These are phyloP conservation scores for Plutella xylostella DNA, from an alignment of 2,888 invertebrate species.

Conservation along the genomic window DNA sequence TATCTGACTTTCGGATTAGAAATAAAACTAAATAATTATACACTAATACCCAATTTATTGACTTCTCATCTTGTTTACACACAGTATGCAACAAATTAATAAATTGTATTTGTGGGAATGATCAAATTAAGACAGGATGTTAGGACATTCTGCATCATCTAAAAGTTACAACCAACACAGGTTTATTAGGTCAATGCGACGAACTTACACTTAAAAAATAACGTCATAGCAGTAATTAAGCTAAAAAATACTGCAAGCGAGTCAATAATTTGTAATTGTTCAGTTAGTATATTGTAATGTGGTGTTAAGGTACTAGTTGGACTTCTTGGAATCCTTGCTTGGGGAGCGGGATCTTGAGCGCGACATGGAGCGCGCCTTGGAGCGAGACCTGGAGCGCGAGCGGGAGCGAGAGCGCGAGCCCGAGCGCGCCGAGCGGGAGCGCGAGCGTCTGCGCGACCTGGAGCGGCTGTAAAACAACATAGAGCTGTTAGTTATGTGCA, in stretches of 20 bases:
- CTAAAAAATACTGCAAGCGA: background rate
- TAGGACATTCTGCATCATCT: no score
- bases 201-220: slow-evolving; percentile 5
- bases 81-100: slow-evolving; percentile 22
- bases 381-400: slow-evolving; percentile 57
- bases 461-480: slow-evolving; percentile 68
- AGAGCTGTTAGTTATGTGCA: no score
- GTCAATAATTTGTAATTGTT: background rate
- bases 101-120: slow-evolving; percentile 49
- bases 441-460: slow-evolving; percentile 63
- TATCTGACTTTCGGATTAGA: no score
- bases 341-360: slow-evolving; percentile 60
- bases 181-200: no score
- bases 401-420: slow-evolving; percentile 54
- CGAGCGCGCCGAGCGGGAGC: slow-evolving; percentile 37
- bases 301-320: slow-evolving; percentile 31
- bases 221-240: background rate
- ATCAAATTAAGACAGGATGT: slow-evolving; percentile 22
- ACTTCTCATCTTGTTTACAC: slow-evolving; percentile 12
- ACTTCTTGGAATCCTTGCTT: slow-evolving; percentile 64
- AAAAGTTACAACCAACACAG: no score
- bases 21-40: slow-evolving; percentile 1
- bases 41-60: slow-evolving; percentile 40
- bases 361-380: slow-evolving; percentile 60
- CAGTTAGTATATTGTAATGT: background rate